Evolutionary conservation across 2,113 vertebrate genomes (phyloP), one percentile per base, ranked within the genome.

Genomic region (Panthera tigris): DNA sequence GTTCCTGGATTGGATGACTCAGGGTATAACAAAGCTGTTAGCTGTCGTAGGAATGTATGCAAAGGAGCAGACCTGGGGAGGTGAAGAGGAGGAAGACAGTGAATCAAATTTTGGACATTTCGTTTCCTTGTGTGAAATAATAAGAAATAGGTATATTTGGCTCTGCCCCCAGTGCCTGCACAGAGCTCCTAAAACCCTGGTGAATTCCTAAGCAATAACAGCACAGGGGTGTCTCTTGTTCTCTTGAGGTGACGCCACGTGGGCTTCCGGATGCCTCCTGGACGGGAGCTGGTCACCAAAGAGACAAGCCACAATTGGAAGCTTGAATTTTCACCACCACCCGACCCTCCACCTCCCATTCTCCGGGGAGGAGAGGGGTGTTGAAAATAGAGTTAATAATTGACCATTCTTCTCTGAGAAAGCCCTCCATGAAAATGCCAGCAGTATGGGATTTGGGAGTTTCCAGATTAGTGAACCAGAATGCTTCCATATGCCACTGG

Each of bases 51-150:
- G 25, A 89, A 83, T 78, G 39, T 89, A 12, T 4, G 23, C 31
- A 82, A 68, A 78, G 68, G 18, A 68, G 4, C 61, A 31, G 16
- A 52, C 50, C 31, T 5, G 33, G 50, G 82, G 45, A 93, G 48
- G 11, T 33, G 7, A 8, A 68, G 31, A 7, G 68, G 29, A 63
- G 73, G 48, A 81, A 83, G 68, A n/a, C 65, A 55, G 21, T 66
- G 29, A 93, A 78, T 85, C 80, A 85, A 29, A 85, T 73, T 71
- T 83, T 15, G n/a, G 57, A 76, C 63, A 71, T 88, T 95, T 91
- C 48, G 36, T 84, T 74, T 89, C 65, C 82, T 76, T 52, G 41
- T 52, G 27, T 81, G 48, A 81, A 80, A 68, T 31, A 41, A 68
- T 29, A 68, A 48, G 23, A 39, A 74, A n/a, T 63, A 80, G 7